phyloP scores from a whole-genome alignment of 2,113 vertebrate genomes.

The human (Homo sapiens) region GRCh38 chr1:69974501-69975000 shows the following conservation, averaged over 20 bases:
- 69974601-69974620: background rate
- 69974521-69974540: slow-evolving; percentile 8
- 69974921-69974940: background rate
- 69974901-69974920: background rate
- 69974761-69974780: slow-evolving; percentile 11
- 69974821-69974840: background rate
- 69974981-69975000: background rate
- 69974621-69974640: slow-evolving; percentile 4
- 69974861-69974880: slow-evolving; percentile 40
- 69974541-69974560: slow-evolving; percentile 38
- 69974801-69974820: background rate
- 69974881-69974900: slow-evolving; percentile 44
- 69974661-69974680: background rate
- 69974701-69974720: slow-evolving; percentile 16
- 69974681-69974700: slow-evolving; percentile 34
- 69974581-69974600: background rate
- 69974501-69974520: background rate
- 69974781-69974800: background rate
- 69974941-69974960: background rate
- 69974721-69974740: slow-evolving; percentile 12
- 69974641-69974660: background rate
- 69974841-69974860: slow-evolving; percentile 6
- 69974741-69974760: slow-evolving; percentile 40
- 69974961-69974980: slow-evolving; percentile 3
- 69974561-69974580: background rate